These are phyloP conservation scores for Drosophila flavopinicola DNA, from an alignment of 2,888 invertebrate genomes.

Conservation along the genomic window DNA sequence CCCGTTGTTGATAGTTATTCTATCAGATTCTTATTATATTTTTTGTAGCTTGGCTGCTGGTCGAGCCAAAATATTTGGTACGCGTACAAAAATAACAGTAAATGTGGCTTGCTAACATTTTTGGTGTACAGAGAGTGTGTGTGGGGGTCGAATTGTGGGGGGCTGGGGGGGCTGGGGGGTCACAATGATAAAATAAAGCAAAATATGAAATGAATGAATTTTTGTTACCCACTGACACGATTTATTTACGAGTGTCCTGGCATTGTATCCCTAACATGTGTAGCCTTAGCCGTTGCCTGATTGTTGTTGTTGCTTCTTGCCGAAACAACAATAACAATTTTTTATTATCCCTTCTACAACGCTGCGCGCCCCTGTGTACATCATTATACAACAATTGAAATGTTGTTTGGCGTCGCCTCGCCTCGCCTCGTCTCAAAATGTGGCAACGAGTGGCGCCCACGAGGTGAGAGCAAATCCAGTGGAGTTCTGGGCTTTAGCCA, in stretches of 20 bases:
- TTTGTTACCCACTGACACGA: constrained; percentile 80
- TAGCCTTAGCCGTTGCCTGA: constrained; percentile 47
- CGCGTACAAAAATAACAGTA: constrained; percentile 68
- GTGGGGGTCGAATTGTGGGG: neutral
- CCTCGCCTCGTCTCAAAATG: constrained; percentile 31
- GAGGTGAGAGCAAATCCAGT: constrained; percentile 46
- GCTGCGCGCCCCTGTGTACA: constrained; percentile 72
- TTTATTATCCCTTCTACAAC: constrained; percentile 75
- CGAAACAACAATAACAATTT: constrained; percentile 70
- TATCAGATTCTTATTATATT: constrained; percentile 45
- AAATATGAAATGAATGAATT: constrained; percentile 81
- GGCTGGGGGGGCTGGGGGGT: neutral
- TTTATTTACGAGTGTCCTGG: constrained; percentile 77
- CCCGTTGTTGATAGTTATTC: neutral
- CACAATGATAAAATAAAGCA: constrained; percentile 60
- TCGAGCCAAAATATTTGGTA: constrained; percentile 59
- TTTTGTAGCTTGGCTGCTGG: constrained; percentile 26
- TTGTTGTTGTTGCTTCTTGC: constrained; percentile 35
- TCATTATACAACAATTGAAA: constrained; percentile 81
- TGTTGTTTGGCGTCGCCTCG: constrained; percentile 77
- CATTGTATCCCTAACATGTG: constrained; percentile 57
- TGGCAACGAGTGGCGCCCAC: constrained; percentile 43
- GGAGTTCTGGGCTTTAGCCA: constrained; percentile 52
- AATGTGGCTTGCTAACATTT: constrained; percentile 73
- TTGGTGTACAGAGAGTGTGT: constrained; percentile 33